Evolutionary conservation across 1,140 invertebrate species (phyloP).

Genomic region (Drosophila oshimai): DNA sequence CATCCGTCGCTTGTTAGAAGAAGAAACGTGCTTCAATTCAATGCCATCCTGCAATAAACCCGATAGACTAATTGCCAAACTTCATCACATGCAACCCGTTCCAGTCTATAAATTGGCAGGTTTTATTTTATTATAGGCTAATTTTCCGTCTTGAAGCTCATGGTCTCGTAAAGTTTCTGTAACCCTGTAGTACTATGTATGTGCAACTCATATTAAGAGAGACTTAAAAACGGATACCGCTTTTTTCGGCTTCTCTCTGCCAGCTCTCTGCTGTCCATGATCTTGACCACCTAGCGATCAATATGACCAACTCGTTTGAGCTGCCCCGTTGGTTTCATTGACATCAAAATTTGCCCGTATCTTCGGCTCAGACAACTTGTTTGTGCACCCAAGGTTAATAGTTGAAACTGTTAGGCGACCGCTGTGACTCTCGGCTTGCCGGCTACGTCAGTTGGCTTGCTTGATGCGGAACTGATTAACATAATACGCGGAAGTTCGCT

Average conservation of each 20-base stretch:
- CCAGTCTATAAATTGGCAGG: too few species aligned
- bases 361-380: slow-evolving; percentile 12
- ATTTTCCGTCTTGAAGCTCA: neutral
- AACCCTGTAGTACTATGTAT: neutral
- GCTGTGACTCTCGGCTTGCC: slow-evolving; percentile 8
- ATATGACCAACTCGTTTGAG: slow-evolving; percentile 4
- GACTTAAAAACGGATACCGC: neutral
- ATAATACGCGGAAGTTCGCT: slow-evolving; percentile 57
- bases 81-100: too few species aligned
- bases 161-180: too few species aligned
- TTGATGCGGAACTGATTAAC: slow-evolving; percentile 66
- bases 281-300: slow-evolving; percentile 57
- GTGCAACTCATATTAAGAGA: neutral
- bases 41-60: slow-evolving; percentile 18
- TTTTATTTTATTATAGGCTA: too few species aligned
- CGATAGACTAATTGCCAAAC: neutral
- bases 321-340: slow-evolving; percentile 57
- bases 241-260: neutral
- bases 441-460: slow-evolving; percentile 51
- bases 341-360: slow-evolving; percentile 55
- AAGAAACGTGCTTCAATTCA: slow-evolving; percentile 44
- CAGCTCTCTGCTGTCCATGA: slow-evolving; percentile 73
- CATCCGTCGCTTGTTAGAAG: slow-evolving; percentile 44
- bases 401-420: slow-evolving; percentile 70
- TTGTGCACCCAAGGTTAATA: slow-evolving; percentile 70